Percentiles rank a stretch among this genome's conserved stretches.
phyloP scores from a whole-genome alignment of 2,888 invertebrate genomes.

The Spodoptera picta region DNA sequence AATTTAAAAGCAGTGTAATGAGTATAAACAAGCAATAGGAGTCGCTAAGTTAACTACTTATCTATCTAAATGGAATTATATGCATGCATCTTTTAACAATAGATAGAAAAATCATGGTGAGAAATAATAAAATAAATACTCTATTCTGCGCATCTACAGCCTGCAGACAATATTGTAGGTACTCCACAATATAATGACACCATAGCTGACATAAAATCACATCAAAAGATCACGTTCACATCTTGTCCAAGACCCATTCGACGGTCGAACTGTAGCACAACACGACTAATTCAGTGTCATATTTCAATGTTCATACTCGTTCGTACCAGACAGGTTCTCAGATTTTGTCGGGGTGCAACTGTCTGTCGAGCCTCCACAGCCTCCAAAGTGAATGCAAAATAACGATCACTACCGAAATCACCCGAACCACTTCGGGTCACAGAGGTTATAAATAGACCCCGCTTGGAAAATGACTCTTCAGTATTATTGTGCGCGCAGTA shows the following conservation, averaged over 20 bases:
- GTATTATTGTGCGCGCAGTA: constrained; percentile 64
- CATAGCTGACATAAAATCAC: constrained; percentile 26
- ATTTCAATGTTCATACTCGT: constrained; percentile 3
- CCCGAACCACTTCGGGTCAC: constrained; percentile 64
- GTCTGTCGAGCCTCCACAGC: constrained; percentile 60
- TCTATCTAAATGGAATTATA: no score
- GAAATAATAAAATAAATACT: no score
- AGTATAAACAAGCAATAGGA: background rate
- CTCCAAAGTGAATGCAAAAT: constrained; percentile 73
- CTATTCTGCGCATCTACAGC: background rate
- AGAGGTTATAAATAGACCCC: constrained; percentile 71
- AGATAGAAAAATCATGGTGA: no score
- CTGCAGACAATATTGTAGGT: constrained; percentile 25
- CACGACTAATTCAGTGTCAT: constrained; percentile 24
- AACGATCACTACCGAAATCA: constrained; percentile 72
- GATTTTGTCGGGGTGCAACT: constrained; percentile 51
- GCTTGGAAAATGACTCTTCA: constrained; percentile 68
- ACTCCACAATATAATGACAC: no score
- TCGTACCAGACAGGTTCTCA: constrained; percentile 34
- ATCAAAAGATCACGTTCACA: constrained; percentile 51
- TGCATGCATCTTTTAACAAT: constrained; percentile 3
- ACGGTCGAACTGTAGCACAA: constrained; percentile 50
- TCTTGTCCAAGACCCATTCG: constrained; percentile 54
- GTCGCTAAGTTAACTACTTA: background rate
- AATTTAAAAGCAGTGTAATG: background rate